Evolutionary conservation across 2,888 invertebrate genomes (phyloP), one percentile per base, ranked within the genome.

Genomic region (Phytoseiulus persimilis): DNA sequence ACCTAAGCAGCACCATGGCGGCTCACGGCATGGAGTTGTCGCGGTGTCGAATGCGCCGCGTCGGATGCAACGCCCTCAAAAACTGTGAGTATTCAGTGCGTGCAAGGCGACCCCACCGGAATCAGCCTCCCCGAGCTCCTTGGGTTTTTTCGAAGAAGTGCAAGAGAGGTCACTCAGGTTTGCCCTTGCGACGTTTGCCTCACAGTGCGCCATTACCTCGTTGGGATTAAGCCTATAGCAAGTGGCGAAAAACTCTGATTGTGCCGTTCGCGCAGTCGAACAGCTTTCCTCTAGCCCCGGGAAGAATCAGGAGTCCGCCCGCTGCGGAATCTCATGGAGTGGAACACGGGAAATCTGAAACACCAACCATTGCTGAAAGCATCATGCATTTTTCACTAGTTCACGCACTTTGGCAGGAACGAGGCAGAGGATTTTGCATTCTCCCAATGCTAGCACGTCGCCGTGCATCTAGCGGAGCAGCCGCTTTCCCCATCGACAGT

Each of bases 11-110:
- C 65, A 65, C 65, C 65, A 65, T 65, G 65, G 65, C 65, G 65
- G 65, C 65, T 65, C 65, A 65, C 65, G 65, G 65, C 33, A 87
- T 87, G 87, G 87, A 87, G 87, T 45, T 87, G 39, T 87, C 87
- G 87, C 87, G 87, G 32, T 87, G 87, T 31, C 87, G 87, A 33
- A 87, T 87, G 39, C 87, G 87, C 87, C 87, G 87, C 33, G 87
- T 45, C 39, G 87, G 87, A 33, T 39, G 87, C 87, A 87, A 87
- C 87, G 87, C 87, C 87, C 87, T 87, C 32, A 87, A 87, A 32
- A 87, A 87, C 87, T 87, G 87, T 87, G 45, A 87, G 87, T 87
- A 87, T 23, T 23, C 28, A 65, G 18, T 23, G 18, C 65, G 1
- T 2, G 65, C 28, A 2, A 23, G 14, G 23, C 23, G 1, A 18